Evolutionary conservation across 2,797 vertebrate species (phyloP), one percentile per base, ranked within the genome.

Genomic region (Capromys pilorides): DNA sequence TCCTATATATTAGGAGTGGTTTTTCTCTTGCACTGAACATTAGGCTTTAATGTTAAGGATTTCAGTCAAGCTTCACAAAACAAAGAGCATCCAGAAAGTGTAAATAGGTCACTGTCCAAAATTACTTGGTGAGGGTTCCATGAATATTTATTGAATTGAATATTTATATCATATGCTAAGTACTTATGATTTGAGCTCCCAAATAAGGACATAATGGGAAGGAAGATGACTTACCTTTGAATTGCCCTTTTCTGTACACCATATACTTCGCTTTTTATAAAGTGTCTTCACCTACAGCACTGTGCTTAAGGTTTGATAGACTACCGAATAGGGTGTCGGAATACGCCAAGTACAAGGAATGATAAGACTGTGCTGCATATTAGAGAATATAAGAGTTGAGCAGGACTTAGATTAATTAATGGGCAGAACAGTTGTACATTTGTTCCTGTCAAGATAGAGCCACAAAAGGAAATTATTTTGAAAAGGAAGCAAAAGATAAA

Each of bases 401-500:
- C 51, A 79, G 66, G 62, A 59, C 87, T 89, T 62, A 41, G 28
- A 95, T 86, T 80, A 95, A 93, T 90, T 90, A 49, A 45, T 21
- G 45, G 24, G 75, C 19, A 67, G 8, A 54, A 92, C 18, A 79
- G n/a, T 89, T 89, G 45, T 57, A 87, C 69, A 85, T 78, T 95
- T 91, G 22, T 57, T 85, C 69, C 41, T 83, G 10, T 54, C 61
- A 16, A 92, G 71, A 87, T 12, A 91, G 64, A 94, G 13, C 51
- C 59, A 57, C 36, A 39, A 80, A 93, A 82, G 78, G 80, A 91
- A 90, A 92, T 94, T 45, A 80, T 89, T 86, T 91, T 64, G 31
- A 92, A 96, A 87, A 18, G 36, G 51, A 90, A 80, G 22, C 51
- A 61, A 75, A 91, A 75, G 94, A 79, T 51, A n/a, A 84, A 26